Evolutionary conservation across 2,888 invertebrate species (phyloP), one percentile per base, ranked within the genome.

Genomic region (Spodoptera exigua): DNA sequence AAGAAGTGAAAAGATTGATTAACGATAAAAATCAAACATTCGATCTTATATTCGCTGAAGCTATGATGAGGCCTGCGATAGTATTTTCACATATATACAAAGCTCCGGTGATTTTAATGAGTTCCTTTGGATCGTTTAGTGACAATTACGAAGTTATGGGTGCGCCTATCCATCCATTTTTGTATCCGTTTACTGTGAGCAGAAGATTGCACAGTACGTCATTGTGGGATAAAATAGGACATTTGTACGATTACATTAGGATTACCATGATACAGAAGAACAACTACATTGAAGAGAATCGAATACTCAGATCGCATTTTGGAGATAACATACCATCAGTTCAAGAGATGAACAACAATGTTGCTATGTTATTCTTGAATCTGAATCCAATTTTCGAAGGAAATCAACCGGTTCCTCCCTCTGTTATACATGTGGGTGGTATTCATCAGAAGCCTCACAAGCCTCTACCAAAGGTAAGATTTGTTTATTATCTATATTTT

Each of bases 291-390:
- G 21, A 27, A 27, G 60, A 61, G 21, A 37, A 69, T 14, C 21
- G 51, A 4, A 45, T 65, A 13, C 11, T 52, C 2, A 16, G 10
- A 36, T 36, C 27, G 11, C 49, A 66, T 39, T 70, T 70, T 41
- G 69, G 69, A 40, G 5, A 5, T 1, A 43, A 65, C 3, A 34
- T 51, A n/a, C 74, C 76, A 0, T 39, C 55, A 0, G 13, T 72
- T 1, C 18, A 40, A 37, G 66, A 76, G 34, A 36, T 74, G 14
- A 53, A 49, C 3, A 61, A 66, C 7, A 83, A 81, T 51, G 63
- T 86, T 14, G 78, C 82, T 2, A 80, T 88, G 81, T 32, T 85
- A 3, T 82, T 88, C 16, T 7, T 85, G 11, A 84, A 86, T 49
- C 57, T 80, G 16, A 74, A 87, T 73, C 80, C 82, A 2, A 52